Evolutionary conservation across 2,113 vertebrate genomes (phyloP).

Genomic region (Rhodinocichla rosea): DNA sequence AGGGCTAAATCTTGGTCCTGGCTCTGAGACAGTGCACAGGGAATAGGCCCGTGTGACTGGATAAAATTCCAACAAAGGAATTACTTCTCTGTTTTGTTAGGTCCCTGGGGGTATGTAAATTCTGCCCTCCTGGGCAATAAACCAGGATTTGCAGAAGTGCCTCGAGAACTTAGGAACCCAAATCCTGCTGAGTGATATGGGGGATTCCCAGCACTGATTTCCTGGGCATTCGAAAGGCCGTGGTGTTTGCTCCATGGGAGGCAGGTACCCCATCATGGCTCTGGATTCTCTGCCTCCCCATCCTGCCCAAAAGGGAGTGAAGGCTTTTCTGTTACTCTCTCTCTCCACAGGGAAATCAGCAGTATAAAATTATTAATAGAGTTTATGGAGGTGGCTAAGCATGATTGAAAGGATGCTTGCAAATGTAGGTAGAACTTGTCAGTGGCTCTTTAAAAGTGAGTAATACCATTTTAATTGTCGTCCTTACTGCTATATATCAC

Average conservation of each 20-base stretch:
- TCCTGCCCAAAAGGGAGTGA: not conserved
- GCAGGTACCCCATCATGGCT: not conserved
- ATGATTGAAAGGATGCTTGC: not conserved
- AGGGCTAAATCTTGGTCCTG: not conserved
- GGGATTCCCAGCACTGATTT: not conserved
- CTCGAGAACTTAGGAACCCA: rapidly evolving
- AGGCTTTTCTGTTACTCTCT: not conserved
- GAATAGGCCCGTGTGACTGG: not conserved
- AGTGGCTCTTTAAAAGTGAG: constrained; percentile 22
- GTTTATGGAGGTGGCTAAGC: not conserved
- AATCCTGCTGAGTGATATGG: not conserved
- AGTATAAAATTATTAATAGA: not conserved
- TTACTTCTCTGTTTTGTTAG: not conserved
- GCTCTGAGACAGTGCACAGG: not conserved
- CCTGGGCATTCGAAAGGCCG: rapidly evolving
- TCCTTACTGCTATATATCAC: constrained; percentile 32
- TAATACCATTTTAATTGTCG: constrained; percentile 27
- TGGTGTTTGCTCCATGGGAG: rapidly evolving
- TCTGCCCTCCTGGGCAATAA: not conserved
- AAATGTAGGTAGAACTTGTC: not conserved
- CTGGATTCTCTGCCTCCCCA: not conserved
- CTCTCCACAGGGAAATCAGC: not conserved
- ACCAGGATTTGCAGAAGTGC: not conserved
- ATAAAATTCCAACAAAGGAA: not conserved
- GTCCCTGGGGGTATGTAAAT: not conserved